phyloP scores from a whole-genome alignment of 1,140 invertebrate species.

The Bathynomus jamesi region DNA sequence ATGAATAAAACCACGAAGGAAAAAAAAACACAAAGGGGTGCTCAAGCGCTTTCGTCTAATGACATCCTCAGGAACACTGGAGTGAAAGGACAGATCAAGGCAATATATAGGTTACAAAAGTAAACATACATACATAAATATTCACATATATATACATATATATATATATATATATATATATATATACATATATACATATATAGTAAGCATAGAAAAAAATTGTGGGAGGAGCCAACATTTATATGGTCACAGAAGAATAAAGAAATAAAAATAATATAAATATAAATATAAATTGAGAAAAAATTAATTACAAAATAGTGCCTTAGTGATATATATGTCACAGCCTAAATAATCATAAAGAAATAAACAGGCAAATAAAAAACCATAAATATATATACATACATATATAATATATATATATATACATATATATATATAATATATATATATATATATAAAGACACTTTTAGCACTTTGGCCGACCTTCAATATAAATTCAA shows the following conservation, averaged over 20 bases:
- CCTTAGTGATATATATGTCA: constrained; percentile 7
- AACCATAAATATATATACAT: constrained; percentile 8
- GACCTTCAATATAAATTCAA: not conserved
- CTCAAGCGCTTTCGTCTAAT: no score
- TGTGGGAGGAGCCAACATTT: not conserved
- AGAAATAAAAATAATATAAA: constrained; percentile 4
- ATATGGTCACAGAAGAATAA: not conserved
- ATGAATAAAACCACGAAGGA: no score
- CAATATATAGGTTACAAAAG: no score
- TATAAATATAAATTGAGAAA: constrained; percentile 16
- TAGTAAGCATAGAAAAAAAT: not conserved
- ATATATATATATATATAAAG: not conserved
- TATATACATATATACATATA: not conserved
- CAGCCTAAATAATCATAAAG: constrained; percentile 5
- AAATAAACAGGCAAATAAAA: constrained; percentile 2
- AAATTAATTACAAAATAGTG: no score
- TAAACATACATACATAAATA: not conserved
- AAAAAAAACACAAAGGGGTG: no score
- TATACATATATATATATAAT: constrained; percentile 4
- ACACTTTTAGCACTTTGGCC: not conserved
- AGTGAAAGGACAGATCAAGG: no score
- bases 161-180: not conserved
- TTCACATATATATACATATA: not conserved
- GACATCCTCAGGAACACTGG: no score
- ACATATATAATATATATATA: constrained; percentile 13